Conservation (phyloP, 2,888 invertebrate genomes). For the Sepioteuthis lessoniana region DNA sequence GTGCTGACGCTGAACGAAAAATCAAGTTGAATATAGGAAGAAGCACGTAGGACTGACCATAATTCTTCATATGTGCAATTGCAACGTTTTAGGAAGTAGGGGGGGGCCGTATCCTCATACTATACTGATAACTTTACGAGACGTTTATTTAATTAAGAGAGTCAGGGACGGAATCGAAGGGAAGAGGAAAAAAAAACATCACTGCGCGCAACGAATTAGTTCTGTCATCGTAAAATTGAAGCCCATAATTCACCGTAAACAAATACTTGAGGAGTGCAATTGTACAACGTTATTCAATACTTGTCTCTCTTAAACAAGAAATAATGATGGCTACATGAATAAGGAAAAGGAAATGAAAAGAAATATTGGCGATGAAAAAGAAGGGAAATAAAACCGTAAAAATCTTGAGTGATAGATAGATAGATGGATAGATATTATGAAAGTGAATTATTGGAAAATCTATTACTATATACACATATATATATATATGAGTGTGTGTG, state of each 20-base stretch:
- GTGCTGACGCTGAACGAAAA: too few relatives aligned
- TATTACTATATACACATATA: too few relatives aligned
- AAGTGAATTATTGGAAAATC: too few relatives aligned
- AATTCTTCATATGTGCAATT: not conserved
- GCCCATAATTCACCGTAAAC: not conserved
- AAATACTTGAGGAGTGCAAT: not conserved
- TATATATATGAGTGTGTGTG: too few relatives aligned
- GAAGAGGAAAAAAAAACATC: not conserved
- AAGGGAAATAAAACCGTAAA: not conserved
- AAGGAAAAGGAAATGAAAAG: not conserved
- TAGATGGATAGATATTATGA: not conserved
- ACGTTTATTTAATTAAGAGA: not conserved
- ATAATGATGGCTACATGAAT: not conserved
- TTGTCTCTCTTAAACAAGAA: not conserved
- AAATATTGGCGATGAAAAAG: not conserved
- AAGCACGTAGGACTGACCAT: not conserved
- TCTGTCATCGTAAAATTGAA: conserved; percentile 33
- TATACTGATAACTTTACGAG: not conserved
- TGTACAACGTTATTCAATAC: not conserved
- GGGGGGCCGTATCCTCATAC: not conserved
- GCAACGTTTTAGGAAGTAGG: not conserved
- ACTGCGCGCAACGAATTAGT: not conserved
- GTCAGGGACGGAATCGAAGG: not conserved
- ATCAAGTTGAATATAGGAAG: not conserved
- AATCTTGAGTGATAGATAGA: not conserved